Conservation (phyloP, 2,888 invertebrate species). For the Amaurobius ferox region DNA sequence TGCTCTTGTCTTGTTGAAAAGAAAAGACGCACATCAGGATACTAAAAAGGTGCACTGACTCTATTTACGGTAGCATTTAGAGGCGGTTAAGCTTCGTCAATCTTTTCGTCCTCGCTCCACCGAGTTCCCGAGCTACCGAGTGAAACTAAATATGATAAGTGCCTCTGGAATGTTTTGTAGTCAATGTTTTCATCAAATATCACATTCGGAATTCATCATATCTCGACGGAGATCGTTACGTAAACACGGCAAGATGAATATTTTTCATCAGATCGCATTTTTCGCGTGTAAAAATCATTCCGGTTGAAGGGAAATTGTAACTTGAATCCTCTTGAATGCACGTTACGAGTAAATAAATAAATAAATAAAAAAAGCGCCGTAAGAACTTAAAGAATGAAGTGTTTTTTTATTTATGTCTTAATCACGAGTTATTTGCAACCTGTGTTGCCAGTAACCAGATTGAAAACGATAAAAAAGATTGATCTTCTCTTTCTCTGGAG, state of each 20-base stretch:
- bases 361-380: no score
- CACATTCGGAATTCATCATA: neutral
- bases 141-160: conserved; percentile 18
- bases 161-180: conserved; percentile 16
- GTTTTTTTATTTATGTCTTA: no score
- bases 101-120: neutral
- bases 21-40: no score
- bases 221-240: neutral
- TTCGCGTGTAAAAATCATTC: neutral
- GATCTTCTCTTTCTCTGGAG: no score
- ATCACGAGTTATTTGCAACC: no score
- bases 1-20: no score
- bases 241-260: neutral
- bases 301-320: neutral
- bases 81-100: conserved; percentile 4
- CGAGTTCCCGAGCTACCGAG: neutral
- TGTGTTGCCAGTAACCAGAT: no score
- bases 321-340: neutral
- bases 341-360: no score
- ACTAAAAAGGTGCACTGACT: neutral
- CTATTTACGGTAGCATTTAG: conserved; percentile 11
- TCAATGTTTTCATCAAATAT: conserved; percentile 12
- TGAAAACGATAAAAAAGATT: no score
- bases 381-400: no score
- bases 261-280: neutral